Percentiles rank a stretch among this genome's conserved stretches.
phyloP scores from a whole-genome alignment of 2,113 vertebrate species.

The Hoplias malabaricus region DNA sequence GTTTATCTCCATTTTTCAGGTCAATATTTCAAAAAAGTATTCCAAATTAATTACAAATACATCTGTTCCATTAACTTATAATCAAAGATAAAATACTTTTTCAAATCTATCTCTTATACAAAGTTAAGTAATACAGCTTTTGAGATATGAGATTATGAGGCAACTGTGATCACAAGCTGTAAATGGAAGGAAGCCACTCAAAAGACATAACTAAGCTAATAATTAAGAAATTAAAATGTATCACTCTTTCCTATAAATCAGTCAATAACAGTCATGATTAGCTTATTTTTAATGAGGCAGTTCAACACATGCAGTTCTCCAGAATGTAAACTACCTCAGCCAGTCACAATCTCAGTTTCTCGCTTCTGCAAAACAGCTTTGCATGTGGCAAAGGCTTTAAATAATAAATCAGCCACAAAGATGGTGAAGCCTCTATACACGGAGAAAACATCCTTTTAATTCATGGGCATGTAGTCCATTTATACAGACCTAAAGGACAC shows the following conservation, averaged over 20 bases:
- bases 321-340: neutral
- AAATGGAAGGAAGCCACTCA: neutral
- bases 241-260: neutral
- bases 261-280: neutral
- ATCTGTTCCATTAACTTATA: too few species aligned
- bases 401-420: neutral
- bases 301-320: neutral
- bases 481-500: neutral
- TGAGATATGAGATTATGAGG: too few species aligned
- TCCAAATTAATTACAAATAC: too few species aligned
- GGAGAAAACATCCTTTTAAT: neutral
- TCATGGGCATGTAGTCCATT: neutral
- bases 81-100: too few species aligned
- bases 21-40: too few species aligned
- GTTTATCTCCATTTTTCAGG: too few species aligned
- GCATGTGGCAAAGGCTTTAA: neutral
- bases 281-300: neutral
- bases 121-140: too few species aligned
- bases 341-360: neutral
- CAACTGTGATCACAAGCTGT: too few species aligned
- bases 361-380: neutral
- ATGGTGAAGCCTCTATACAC: neutral
- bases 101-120: too few species aligned
- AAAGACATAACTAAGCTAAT: neutral
- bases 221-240: too few species aligned